These are phyloP conservation scores for Myiozetetes cayanensis DNA, from an alignment of 2,113 vertebrate species.

Conservation along the genomic window DNA sequence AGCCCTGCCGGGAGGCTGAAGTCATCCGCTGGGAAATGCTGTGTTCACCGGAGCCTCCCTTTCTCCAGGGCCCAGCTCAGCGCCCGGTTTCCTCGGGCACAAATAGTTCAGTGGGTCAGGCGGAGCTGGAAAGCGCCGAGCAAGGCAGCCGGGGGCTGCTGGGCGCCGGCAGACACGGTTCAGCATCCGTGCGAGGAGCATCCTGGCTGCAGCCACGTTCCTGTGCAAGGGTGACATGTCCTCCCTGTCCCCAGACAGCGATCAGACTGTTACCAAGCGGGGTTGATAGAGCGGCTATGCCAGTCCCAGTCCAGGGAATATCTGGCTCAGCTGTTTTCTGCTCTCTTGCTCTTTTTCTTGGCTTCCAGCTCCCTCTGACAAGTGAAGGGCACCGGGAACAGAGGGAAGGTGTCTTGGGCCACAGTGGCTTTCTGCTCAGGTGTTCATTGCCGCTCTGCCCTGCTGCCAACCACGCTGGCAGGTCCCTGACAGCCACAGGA, in stretches of 20 bases:
- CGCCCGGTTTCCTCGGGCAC: not conserved
- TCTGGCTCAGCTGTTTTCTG: not conserved
- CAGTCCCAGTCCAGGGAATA: not conserved
- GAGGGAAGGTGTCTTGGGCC: not conserved
- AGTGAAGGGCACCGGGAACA: not conserved
- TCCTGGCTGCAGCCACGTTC: not conserved
- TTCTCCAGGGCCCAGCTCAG: not conserved
- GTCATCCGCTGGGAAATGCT: conserved; percentile 45
- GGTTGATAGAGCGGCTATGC: fast-evolving
- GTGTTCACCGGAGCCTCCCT: not conserved
- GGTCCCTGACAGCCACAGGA: not conserved
- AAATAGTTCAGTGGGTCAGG: conserved; percentile 33
- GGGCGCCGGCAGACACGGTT: fast-evolving
- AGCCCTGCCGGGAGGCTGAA: conserved; percentile 14
- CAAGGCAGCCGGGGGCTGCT: not conserved
- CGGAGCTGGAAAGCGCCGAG: not conserved
- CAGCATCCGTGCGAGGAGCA: not conserved
- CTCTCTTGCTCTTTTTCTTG: not conserved
- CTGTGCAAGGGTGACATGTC: not conserved
- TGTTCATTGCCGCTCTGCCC: not conserved
- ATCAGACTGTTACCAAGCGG: fast-evolving
- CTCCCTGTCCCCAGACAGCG: fast-evolving
- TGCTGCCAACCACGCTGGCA: fast-evolving
- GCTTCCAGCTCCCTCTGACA: not conserved
- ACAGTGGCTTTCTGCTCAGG: not conserved